Evolutionary conservation across 2,888 invertebrate genomes (phyloP).

Genomic region (Ophion ventricosus): DNA sequence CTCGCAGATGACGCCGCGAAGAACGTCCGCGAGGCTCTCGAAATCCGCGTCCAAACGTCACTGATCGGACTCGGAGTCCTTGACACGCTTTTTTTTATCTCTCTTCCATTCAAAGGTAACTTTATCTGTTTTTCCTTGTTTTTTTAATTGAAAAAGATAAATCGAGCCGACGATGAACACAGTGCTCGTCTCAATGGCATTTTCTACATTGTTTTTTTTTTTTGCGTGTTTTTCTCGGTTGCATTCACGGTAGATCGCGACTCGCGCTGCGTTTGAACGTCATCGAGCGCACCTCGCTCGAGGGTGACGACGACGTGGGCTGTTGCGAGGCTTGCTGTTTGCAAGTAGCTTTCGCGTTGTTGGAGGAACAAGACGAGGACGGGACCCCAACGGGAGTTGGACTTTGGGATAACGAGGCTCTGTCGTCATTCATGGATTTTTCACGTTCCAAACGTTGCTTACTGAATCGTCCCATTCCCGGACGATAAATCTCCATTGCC

Average conservation of each 20-base stretch:
- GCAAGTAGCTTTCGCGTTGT: slow-evolving; percentile 61
- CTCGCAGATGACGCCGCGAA: slow-evolving; percentile 17
- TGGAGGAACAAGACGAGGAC: slow-evolving; percentile 60
- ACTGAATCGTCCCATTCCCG: slow-evolving; percentile 93
- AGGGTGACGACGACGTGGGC: slow-evolving; percentile 59
- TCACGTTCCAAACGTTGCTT: slow-evolving; percentile 85
- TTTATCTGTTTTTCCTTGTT: not conserved
- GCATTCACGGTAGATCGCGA: slow-evolving; percentile 76
- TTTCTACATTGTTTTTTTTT: not conserved
- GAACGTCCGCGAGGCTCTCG: slow-evolving; percentile 43
- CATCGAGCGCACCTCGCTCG: slow-evolving; percentile 80
- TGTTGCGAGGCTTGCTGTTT: slow-evolving; percentile 44
- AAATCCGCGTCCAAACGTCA: slow-evolving; percentile 25
- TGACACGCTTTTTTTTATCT: not conserved
- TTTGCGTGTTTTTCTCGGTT: not conserved
- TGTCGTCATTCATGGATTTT: slow-evolving; percentile 80
- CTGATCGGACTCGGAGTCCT: slow-evolving; percentile 1
- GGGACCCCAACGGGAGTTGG: slow-evolving; percentile 76
- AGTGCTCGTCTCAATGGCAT: slow-evolving; percentile 10
- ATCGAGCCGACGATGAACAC: slow-evolving; percentile 23
- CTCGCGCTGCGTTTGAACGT: slow-evolving; percentile 81
- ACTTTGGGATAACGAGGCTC: slow-evolving; percentile 80
- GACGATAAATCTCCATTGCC: slow-evolving; percentile 94
- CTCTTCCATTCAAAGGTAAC: slow-evolving; percentile 6
- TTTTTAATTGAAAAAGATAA: slow-evolving; percentile 40